These are phyloP conservation scores for Paralinhomoeus sp. DNA, from an alignment of 2,888 invertebrate genomes.

Conservation along the genomic window DNA sequence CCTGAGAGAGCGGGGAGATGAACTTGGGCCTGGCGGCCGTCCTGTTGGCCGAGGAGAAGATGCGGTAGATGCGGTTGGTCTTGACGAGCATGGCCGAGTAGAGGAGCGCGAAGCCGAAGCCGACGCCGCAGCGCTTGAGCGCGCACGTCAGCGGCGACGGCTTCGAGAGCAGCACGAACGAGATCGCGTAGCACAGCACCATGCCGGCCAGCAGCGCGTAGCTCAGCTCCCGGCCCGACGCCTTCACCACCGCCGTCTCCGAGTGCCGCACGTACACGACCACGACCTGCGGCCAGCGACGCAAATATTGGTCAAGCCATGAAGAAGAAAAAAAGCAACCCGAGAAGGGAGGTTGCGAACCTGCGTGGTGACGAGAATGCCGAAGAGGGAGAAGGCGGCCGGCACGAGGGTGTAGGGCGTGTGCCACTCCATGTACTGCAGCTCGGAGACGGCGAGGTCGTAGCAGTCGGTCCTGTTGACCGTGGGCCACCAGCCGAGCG, in stretches of 20 bases:
- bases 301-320: too few relatives aligned
- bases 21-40: conserved; percentile 37
- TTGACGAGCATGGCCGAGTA: conserved; percentile 52
- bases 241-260: conserved; percentile 48
- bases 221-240: conserved; percentile 49
- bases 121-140: conserved; percentile 36
- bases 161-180: conserved; percentile 44
- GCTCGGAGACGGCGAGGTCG: conserved; percentile 9
- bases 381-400: conserved; percentile 37
- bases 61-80: conserved; percentile 43
- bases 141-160: conserved; percentile 44
- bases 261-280: conserved; percentile 39
- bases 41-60: not conserved
- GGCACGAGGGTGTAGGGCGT: conserved; percentile 45
- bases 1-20: conserved; percentile 48
- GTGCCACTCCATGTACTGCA: conserved; percentile 37
- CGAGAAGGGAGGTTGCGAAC: too few relatives aligned
- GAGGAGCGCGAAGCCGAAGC: conserved; percentile 45
- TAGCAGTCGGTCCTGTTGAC: conserved; percentile 15
- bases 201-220: conserved; percentile 35
- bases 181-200: too few relatives aligned
- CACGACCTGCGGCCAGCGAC: conserved; percentile 28
- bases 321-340: too few relatives aligned
- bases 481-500: conserved; percentile 16
- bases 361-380: conserved; percentile 35